These are phyloP conservation scores for Menidia menidia DNA, from an alignment of 2,797 vertebrate genomes.

Conservation along the genomic window DNA sequence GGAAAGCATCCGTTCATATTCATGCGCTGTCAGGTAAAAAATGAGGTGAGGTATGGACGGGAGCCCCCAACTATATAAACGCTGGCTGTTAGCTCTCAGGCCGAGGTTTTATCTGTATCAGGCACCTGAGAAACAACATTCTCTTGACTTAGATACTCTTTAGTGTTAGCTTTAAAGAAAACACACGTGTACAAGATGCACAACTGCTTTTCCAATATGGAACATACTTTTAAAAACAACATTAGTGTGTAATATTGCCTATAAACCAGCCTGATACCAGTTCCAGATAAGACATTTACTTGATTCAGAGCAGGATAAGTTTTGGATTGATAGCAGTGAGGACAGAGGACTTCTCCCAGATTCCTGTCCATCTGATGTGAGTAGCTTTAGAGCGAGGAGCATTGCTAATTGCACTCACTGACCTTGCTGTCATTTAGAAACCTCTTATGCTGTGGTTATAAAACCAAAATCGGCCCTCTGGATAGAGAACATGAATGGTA, in stretches of 20 bases:
- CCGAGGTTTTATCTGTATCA: no score
- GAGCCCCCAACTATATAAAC: no score
- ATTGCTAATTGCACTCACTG: conserved; percentile 42
- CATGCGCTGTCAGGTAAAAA: conserved; percentile 17
- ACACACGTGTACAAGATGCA: no score
- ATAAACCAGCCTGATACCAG: neutral
- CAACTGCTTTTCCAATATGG: no score
- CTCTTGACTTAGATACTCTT: neutral
- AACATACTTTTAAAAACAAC: no score
- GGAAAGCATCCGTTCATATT: conserved; percentile 19
- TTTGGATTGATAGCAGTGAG: conserved; percentile 15
- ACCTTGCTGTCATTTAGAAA: conserved; percentile 53
- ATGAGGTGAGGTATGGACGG: conserved; percentile 21
- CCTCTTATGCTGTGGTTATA: conserved; percentile 39
- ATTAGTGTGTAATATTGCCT: no score
- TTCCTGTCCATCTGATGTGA: conserved; percentile 40
- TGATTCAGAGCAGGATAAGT: conserved; percentile 15
- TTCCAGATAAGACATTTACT: neutral
- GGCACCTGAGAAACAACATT: neutral
- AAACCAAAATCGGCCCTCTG: conserved; percentile 39
- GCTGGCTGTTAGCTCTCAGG: neutral
- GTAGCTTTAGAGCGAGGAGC: conserved; percentile 46
- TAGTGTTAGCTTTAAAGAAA: no score
- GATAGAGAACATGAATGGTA: conserved; percentile 29
- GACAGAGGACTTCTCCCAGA: conserved; percentile 27